Percentiles rank a stretch among this genome's conserved stretches.
Conservation (phyloP, 2,113 vertebrate species). For the Ibidorhyncha struthersii region DNA sequence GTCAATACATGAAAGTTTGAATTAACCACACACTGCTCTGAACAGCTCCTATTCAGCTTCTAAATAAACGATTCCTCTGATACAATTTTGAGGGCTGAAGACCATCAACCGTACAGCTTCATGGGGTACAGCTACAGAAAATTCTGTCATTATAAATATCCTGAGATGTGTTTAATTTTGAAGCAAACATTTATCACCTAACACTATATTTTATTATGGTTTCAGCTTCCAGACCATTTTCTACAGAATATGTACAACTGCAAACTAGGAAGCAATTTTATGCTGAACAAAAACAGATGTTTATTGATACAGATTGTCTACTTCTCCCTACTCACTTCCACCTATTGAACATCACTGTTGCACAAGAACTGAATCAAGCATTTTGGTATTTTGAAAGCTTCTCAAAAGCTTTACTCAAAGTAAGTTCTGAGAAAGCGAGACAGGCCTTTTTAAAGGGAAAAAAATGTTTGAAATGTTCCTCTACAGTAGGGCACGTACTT, state of each 20-base stretch:
- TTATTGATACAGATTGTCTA: background rate
- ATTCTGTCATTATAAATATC: background rate
- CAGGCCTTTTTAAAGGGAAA: background rate
- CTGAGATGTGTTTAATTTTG: background rate
- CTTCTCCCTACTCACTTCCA: background rate
- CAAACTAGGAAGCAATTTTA: background rate
- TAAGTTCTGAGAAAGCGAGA: background rate
- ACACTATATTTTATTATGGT: background rate
- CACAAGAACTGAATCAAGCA: background rate
- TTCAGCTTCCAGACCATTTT: background rate
- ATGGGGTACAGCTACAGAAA: background rate
- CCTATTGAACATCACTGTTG: fast-evolving
- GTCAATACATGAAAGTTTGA: background rate
- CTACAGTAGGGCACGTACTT: background rate
- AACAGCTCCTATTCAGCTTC: background rate
- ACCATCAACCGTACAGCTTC: background rate
- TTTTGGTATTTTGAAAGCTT: background rate
- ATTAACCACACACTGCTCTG: background rate
- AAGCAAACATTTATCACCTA: background rate
- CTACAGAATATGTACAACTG: background rate
- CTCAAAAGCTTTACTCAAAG: background rate
- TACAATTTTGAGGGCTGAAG: background rate
- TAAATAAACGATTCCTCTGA: background rate
- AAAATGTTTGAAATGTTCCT: background rate
- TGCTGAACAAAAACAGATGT: background rate